Conservation (phyloP, 1,140 invertebrate species). For the Rhysida immarginata region DNA sequence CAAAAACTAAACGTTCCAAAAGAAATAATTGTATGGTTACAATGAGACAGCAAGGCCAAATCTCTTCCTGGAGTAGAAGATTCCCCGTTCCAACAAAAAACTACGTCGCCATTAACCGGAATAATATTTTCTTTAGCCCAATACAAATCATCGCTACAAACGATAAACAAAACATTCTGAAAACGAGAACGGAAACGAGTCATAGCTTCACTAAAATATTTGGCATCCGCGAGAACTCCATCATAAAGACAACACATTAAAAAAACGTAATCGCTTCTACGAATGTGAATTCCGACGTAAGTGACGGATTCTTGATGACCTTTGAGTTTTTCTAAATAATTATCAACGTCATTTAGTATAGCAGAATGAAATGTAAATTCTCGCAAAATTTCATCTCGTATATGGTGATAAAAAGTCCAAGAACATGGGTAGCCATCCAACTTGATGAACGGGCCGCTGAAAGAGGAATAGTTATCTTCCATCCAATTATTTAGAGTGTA, state of each 20-base stretch:
- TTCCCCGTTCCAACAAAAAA: slow-evolving; percentile 34
- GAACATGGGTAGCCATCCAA: background rate
- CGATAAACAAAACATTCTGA: slow-evolving; percentile 34
- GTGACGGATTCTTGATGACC: background rate
- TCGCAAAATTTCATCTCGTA: background rate
- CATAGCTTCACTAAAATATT: slow-evolving; percentile 40
- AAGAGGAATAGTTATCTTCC: background rate
- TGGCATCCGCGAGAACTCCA: slow-evolving; percentile 32
- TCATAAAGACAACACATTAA: slow-evolving; percentile 38
- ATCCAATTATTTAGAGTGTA: slow-evolving; percentile 1
- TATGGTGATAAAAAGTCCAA: slow-evolving; percentile 10
- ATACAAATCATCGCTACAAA: slow-evolving; percentile 42
- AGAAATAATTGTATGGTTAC: slow-evolving; percentile 50
- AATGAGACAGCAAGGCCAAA: slow-evolving; percentile 43
- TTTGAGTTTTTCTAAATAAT: background rate
- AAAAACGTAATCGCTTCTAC: slow-evolving; percentile 41
- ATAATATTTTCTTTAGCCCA: slow-evolving; percentile 35
- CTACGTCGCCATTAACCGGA: slow-evolving; percentile 27
- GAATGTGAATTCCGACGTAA: slow-evolving; percentile 40
- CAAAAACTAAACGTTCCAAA: slow-evolving; percentile 54
- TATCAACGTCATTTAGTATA: background rate
- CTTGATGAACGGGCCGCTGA: background rate
- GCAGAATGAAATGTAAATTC: background rate
- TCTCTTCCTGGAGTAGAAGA: slow-evolving; percentile 38
- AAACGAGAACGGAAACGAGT: slow-evolving; percentile 37